Evolutionary conservation across 1,140 invertebrate species (phyloP), one percentile per base, ranked within the genome.

Genomic region (Aphaenogaster floridana): DNA sequence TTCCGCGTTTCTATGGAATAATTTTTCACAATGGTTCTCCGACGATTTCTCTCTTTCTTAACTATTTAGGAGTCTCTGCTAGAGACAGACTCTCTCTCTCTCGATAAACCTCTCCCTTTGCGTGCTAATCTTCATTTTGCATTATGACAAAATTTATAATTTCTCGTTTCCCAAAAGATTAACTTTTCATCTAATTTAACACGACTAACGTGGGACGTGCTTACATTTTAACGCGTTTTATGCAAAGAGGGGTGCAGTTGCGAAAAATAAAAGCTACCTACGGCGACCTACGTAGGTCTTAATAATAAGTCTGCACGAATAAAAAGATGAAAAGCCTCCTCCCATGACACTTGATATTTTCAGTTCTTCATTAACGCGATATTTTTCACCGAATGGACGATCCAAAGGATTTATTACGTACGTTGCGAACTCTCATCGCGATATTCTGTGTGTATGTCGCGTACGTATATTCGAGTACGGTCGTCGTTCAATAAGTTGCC

Each of bases 271-370:
- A 78, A 78, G 59, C 42, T 8, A 50, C 21, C 21, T 52, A 71
- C 42, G 45, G 48, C 11, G 21, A 21, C 21, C 21, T 36, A 64
- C 21, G 54, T 39, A 39, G 34, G 15, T 61, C 39, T 63, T 64
- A 64, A 64, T 61, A 77, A 78, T 48, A 63, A 63, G 42, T 17
- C 39, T 48, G 15, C 21, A 63, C 21, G 15, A 34, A 63, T 34
- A 63, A 45, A 78, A 63, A 63, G 54, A 61, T 17, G n/a, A 4
- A 21, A 3, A 54, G 17, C 5, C 17, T 74, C 15, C 13, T 42
- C 39, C 39, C 39, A 59, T 21, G 72, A 39, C 52, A 76, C 17
- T 39, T 57, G 52, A 76, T 76, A 76, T 76, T 77, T 77, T 21
- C 61, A 77, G 13, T 45, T 7, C 39, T 77, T 77, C 39, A 45